A percentile compares a stretch with the other conserved stretches of the same genome.
phyloP scores from a whole-genome alignment of 2,888 invertebrate species.

The Drosophila anomalipes region DNA sequence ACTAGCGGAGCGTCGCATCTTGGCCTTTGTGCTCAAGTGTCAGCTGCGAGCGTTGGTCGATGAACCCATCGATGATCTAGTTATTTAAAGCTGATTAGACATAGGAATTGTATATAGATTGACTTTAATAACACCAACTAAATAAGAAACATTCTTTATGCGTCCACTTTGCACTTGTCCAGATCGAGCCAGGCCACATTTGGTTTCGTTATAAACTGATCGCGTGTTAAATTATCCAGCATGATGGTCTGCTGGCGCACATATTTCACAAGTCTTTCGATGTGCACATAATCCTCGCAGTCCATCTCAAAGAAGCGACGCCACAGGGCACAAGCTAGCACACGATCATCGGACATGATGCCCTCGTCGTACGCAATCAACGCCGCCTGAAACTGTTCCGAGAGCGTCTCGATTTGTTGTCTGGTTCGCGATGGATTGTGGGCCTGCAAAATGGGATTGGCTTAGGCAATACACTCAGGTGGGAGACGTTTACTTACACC shows the following conservation, averaged over 20 bases:
- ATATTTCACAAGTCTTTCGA: constrained; percentile 91
- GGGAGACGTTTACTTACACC: constrained; percentile 85
- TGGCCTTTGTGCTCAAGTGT: constrained; percentile 78
- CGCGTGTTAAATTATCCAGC: constrained; percentile 87
- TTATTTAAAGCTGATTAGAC: constrained; percentile 50
- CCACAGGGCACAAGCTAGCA: constrained; percentile 94
- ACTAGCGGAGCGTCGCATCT: constrained; percentile 70
- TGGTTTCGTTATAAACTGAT: constrained; percentile 87
- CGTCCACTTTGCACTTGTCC: constrained; percentile 68
- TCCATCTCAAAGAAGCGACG: constrained; percentile 90
- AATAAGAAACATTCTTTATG: constrained; percentile 38
- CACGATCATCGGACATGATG: constrained; percentile 90
- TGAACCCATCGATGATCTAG: constrained; percentile 70
- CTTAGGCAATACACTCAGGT: constrained; percentile 3
- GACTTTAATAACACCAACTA: constrained; percentile 53
- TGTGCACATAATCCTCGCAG: constrained; percentile 88
- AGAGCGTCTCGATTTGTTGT: constrained; percentile 88
- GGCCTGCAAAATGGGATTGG: constrained; percentile 85
- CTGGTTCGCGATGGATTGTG: constrained; percentile 88
- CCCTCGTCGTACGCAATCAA: constrained; percentile 95
- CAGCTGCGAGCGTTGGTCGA: constrained; percentile 70
- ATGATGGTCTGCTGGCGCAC: constrained; percentile 90
- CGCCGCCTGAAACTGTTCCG: constrained; percentile 93
- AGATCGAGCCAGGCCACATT: constrained; percentile 86
- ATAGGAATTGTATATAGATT: constrained; percentile 47